Evolutionary conservation across 2,113 vertebrate genomes (phyloP).

Genomic region (Chionomys nivalis): DNA sequence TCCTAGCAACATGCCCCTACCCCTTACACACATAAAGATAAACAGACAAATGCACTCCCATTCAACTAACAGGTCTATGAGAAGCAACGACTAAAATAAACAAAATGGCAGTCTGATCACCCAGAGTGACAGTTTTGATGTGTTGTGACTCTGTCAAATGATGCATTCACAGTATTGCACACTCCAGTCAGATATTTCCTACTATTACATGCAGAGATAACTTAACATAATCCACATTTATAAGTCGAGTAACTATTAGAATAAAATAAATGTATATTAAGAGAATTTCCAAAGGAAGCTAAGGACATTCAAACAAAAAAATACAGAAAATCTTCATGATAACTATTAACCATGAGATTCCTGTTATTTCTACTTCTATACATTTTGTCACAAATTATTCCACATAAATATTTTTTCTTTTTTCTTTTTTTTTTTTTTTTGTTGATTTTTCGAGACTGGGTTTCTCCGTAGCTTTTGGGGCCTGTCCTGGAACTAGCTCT

Average conservation of each 20-base stretch:
- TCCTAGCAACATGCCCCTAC: background rate
- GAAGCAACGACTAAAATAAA: slow-evolving; percentile 38
- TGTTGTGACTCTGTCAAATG: background rate
- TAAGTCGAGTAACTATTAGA: slow-evolving; percentile 44
- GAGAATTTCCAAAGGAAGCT: slow-evolving; percentile 31
- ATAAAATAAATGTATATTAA: slow-evolving; percentile 57
- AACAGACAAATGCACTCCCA: background rate
- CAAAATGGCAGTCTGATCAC: slow-evolving; percentile 3
- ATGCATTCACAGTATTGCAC: slow-evolving; percentile 46
- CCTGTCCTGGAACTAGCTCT: too few relatives aligned
- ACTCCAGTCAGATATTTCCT: slow-evolving; percentile 30
- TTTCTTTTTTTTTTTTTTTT: too few relatives aligned
- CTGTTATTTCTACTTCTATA: background rate
- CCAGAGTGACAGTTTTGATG: background rate
- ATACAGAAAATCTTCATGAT: slow-evolving; percentile 36
- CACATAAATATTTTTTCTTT: slow-evolving; percentile 58
- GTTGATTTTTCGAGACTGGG: too few relatives aligned
- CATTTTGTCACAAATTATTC: slow-evolving; percentile 53
- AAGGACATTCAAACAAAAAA: slow-evolving; percentile 43
- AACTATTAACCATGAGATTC: slow-evolving; percentile 46
- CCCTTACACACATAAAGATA: background rate
- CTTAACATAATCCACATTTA: slow-evolving; percentile 18
- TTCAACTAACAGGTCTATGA: background rate
- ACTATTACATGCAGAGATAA: background rate
- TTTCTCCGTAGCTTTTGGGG: too few relatives aligned